Evolutionary conservation across 2,888 invertebrate species (phyloP).

Genomic region (Cosmia trapezina): DNA sequence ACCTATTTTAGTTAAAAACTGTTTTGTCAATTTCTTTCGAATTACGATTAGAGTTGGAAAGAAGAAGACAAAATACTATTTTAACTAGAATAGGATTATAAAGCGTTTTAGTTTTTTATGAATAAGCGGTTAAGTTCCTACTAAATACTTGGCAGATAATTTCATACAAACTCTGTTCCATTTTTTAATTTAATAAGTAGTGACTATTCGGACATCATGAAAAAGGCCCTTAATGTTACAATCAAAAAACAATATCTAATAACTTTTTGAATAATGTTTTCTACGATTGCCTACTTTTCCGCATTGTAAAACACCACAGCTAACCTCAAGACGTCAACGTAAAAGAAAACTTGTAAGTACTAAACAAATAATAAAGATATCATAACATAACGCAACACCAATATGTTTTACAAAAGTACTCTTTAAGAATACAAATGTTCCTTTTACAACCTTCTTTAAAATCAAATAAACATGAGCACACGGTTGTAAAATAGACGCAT

Average conservation of each 20-base stretch:
- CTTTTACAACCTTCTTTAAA: constrained; percentile 59
- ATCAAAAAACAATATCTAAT: background rate
- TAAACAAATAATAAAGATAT: constrained; percentile 37
- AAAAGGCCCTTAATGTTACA: background rate
- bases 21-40: too few species aligned
- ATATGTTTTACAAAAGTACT: constrained; percentile 34
- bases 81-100: too few species aligned
- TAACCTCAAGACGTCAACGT: background rate
- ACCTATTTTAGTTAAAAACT: too few species aligned
- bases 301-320: background rate
- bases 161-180: too few species aligned
- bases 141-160: too few species aligned
- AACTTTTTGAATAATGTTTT: background rate
- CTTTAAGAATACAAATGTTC: constrained; percentile 36
- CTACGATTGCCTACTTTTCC: background rate
- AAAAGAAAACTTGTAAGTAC: constrained; percentile 39
- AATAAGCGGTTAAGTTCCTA: too few species aligned
- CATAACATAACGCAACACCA: constrained; percentile 22
- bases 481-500: constrained; percentile 56
- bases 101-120: too few species aligned
- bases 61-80: too few species aligned
- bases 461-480: constrained; percentile 65
- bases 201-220: too few species aligned
- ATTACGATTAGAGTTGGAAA: too few species aligned
- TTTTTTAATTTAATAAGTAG: too few species aligned